phyloP scores from a whole-genome alignment of 2,797 vertebrate species.

The Picus viridis region DNA sequence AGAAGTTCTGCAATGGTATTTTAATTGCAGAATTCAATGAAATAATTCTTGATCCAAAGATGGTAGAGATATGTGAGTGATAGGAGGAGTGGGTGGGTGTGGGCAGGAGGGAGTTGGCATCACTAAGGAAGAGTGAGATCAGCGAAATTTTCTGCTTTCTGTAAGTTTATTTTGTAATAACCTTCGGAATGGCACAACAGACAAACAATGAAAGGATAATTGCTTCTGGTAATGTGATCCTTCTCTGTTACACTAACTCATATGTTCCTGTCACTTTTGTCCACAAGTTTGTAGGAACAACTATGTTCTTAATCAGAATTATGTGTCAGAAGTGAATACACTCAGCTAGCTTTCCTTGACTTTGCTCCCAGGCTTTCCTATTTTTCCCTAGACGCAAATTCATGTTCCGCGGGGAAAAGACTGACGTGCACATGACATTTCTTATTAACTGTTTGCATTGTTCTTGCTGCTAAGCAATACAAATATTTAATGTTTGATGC shows the following conservation, averaged over 20 bases:
- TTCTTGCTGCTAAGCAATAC: conserved; percentile 24
- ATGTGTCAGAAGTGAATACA: background rate
- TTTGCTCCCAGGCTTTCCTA: conserved; percentile 6
- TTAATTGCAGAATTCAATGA: background rate
- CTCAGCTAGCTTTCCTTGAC: background rate
- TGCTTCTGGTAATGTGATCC: background rate
- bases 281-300: background rate
- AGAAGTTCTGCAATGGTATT: background rate
- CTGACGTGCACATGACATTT: background rate
- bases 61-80: background rate
- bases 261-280: background rate
- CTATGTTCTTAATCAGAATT: background rate
- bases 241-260: background rate
- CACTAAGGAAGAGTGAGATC: background rate
- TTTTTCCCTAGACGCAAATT: background rate
- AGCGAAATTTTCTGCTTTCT: background rate
- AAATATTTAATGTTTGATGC: conserved; percentile 24
- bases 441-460: background rate
- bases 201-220: background rate
- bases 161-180: background rate
- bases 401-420: background rate
- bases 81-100: background rate
- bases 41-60: background rate
- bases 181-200: background rate
- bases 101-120: background rate